phyloP scores from a whole-genome alignment of 2,797 vertebrate species.

The Percopsis omiscomaycus region DNA sequence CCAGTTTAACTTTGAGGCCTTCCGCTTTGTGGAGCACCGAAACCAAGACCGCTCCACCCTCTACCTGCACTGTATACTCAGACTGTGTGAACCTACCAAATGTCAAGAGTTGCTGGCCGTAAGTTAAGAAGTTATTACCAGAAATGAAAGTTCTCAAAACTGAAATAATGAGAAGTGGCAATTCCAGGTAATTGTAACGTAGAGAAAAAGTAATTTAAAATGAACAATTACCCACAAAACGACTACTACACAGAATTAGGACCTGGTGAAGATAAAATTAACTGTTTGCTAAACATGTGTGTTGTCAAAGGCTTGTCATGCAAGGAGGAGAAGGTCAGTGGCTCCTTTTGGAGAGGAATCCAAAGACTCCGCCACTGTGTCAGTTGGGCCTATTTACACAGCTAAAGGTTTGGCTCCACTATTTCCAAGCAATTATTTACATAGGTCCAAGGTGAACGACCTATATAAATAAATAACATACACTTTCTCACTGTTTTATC shows the following conservation, averaged over 20 bases:
- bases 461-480: neutral
- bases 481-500: constrained; percentile 11
- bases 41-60: constrained; percentile 70
- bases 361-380: constrained; percentile 63
- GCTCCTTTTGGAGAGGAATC: constrained; percentile 58
- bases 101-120: constrained; percentile 71
- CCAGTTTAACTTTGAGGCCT: constrained; percentile 77
- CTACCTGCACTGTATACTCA: constrained; percentile 80
- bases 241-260: too few relatives aligned
- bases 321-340: constrained; percentile 63
- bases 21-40: constrained; percentile 78
- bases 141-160: too few relatives aligned
- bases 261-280: neutral
- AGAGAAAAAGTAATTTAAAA: too few relatives aligned
- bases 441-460: neutral
- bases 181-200: too few relatives aligned
- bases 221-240: too few relatives aligned
- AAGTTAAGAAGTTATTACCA: constrained; percentile 33
- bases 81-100: constrained; percentile 75
- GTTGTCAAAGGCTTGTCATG: constrained; percentile 59
- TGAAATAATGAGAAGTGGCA: too few relatives aligned
- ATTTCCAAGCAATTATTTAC: neutral
- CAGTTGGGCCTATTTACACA: constrained; percentile 72
- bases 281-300: neutral
- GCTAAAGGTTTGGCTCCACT: constrained; percentile 32